Percentiles rank a stretch among this genome's conserved stretches.
Conservation (phyloP, 2,888 invertebrate species). For the Xanthorhoe designata region DNA sequence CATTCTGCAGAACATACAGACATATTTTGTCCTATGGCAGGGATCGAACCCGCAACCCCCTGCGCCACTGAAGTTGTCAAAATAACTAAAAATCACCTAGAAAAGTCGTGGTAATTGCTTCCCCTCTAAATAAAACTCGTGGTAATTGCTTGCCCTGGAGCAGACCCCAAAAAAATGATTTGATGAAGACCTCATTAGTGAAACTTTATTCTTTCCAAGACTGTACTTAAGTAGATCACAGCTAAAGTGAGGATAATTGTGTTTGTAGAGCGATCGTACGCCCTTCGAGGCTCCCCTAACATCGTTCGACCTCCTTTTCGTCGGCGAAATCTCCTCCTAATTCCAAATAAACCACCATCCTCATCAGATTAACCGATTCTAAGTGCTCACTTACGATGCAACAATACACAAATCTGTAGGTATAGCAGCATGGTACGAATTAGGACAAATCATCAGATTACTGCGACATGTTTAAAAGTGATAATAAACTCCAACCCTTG, state of each 20-base stretch:
- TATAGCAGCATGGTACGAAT: background rate
- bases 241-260: constrained; percentile 56
- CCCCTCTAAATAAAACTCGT: background rate
- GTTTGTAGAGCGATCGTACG: constrained; percentile 55
- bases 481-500: constrained; percentile 28
- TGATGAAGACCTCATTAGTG: constrained; percentile 29
- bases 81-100: background rate
- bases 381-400: constrained; percentile 39
- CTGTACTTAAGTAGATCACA: constrained; percentile 49
- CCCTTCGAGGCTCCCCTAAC: constrained; percentile 32
- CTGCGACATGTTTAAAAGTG: constrained; percentile 16
- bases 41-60: too few species aligned
- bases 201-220: constrained; percentile 32
- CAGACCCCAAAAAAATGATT: constrained; percentile 13
- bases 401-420: constrained; percentile 31
- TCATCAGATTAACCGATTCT: constrained; percentile 54
- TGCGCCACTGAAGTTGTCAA: background rate
- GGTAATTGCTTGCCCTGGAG: constrained; percentile 2
- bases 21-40: too few species aligned
- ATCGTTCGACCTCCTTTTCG: constrained; percentile 38
- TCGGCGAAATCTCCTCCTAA: constrained; percentile 51
- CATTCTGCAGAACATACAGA: too few species aligned
- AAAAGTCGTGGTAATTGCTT: background rate
- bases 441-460: constrained; percentile 18
- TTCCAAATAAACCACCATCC: constrained; percentile 56